These are phyloP conservation scores for Cnemophilus loriae DNA, from an alignment of 2,113 vertebrate species.

Conservation along the genomic window DNA sequence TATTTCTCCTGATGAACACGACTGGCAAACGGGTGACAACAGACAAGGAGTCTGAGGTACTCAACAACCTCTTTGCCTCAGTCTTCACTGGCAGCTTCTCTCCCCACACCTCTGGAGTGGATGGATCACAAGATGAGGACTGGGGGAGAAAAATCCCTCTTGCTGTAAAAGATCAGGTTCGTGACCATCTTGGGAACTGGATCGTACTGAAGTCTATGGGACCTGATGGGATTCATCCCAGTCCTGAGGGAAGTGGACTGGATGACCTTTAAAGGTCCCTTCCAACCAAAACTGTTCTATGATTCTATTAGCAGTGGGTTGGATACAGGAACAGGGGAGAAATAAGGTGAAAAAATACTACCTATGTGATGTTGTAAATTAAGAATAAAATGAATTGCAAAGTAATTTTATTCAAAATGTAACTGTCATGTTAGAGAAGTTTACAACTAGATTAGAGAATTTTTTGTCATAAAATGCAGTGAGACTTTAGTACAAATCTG, in stretches of 20 bases:
- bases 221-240: neutral
- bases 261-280: neutral
- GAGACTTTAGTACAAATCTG: neutral
- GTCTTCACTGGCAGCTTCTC: neutral
- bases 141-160: neutral
- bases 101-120: neutral
- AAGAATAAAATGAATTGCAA: neutral
- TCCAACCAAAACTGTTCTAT: neutral
- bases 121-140: neutral
- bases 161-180: neutral
- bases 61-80: neutral
- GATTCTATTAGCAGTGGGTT: neutral
- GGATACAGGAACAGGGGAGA: neutral
- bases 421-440: neutral
- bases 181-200: neutral
- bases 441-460: neutral
- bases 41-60: neutral
- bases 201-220: neutral
- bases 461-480: neutral
- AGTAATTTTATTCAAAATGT: neutral
- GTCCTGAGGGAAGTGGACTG: neutral
- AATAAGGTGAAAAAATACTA: neutral
- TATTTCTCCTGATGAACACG: fast-evolving
- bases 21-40: neutral
- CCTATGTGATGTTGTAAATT: neutral